phyloP scores from a whole-genome alignment of 2,888 invertebrate genomes.

The Gymnoscelis rufifasciata region DNA sequence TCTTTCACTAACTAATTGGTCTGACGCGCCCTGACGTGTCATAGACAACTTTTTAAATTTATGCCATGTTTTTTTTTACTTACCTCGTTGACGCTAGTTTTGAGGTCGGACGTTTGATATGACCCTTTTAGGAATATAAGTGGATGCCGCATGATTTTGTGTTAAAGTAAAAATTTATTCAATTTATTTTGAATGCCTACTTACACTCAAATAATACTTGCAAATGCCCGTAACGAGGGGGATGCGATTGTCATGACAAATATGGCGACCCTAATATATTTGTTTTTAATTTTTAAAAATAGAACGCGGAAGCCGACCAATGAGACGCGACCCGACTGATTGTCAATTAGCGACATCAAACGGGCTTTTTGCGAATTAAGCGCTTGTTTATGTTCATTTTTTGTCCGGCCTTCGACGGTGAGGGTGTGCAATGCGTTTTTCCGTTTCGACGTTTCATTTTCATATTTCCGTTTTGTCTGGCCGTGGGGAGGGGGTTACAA shows the following conservation, averaged over 20 bases:
- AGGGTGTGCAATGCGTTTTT: slow-evolving; percentile 71
- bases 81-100: slow-evolving; percentile 21
- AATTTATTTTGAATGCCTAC: too few species aligned
- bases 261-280: slow-evolving; percentile 68
- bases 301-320: slow-evolving; percentile 70
- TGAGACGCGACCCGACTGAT: slow-evolving; percentile 76
- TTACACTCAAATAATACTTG: too few species aligned
- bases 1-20: slow-evolving; percentile 75
- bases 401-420: slow-evolving; percentile 60
- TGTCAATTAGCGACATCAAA: slow-evolving; percentile 80
- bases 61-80: slow-evolving; percentile 44
- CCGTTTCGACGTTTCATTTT: slow-evolving; percentile 74
- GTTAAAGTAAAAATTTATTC: too few species aligned
- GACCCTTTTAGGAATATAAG: slow-evolving; percentile 12
- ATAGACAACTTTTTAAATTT: slow-evolving; percentile 47
- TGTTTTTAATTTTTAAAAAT: slow-evolving; percentile 77
- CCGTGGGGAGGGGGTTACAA: slow-evolving; percentile 51
- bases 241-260: slow-evolving; percentile 35
- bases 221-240: slow-evolving; percentile 17
- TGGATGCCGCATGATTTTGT: neutral
- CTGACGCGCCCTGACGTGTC: slow-evolving; percentile 60
- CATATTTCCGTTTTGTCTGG: slow-evolving; percentile 78
- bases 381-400: slow-evolving; percentile 74
- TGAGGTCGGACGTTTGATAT: slow-evolving; percentile 12
- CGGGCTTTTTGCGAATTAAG: slow-evolving; percentile 79